Evolutionary conservation across 2,888 invertebrate species (phyloP).

Genomic region (Anticlea derivata): DNA sequence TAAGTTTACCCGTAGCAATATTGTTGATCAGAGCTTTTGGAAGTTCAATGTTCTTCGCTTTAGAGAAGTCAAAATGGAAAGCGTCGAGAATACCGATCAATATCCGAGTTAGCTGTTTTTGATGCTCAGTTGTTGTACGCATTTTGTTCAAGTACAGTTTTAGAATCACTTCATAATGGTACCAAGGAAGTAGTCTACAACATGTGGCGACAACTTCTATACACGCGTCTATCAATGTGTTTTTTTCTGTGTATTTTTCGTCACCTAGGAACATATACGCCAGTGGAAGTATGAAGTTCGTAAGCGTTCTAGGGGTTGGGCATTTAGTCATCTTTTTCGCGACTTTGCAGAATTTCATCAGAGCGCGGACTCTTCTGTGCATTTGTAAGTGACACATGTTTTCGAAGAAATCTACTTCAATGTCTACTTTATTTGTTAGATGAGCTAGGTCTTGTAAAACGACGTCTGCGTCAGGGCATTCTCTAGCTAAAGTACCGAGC

Average conservation of each 20-base stretch:
- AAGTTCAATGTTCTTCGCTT: slow-evolving; percentile 71
- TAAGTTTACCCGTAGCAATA: slow-evolving; percentile 44
- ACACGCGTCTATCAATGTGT: slow-evolving; percentile 92
- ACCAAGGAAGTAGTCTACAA: slow-evolving; percentile 93
- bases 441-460: slow-evolving; percentile 88
- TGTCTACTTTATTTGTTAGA: slow-evolving; percentile 87
- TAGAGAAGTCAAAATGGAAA: slow-evolving; percentile 95
- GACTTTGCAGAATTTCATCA: slow-evolving; percentile 89
- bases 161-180: slow-evolving; percentile 92
- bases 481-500: slow-evolving; percentile 89
- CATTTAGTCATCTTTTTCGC: slow-evolving; percentile 84
- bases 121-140: slow-evolving; percentile 87
- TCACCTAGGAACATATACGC: slow-evolving; percentile 91
- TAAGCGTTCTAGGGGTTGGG: slow-evolving; percentile 88
- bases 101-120: slow-evolving; percentile 92
- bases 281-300: slow-evolving; percentile 93
- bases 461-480: slow-evolving; percentile 88
- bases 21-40: slow-evolving; percentile 63
- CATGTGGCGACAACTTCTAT: slow-evolving; percentile 91
- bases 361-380: slow-evolving; percentile 92
- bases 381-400: slow-evolving; percentile 95
- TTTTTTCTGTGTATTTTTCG: slow-evolving; percentile 89
- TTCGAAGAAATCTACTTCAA: slow-evolving; percentile 97
- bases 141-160: slow-evolving; percentile 92
- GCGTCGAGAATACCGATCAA: slow-evolving; percentile 92